Conservation (phyloP, 2,797 vertebrate species). For the Xenentodon cancila region DNA sequence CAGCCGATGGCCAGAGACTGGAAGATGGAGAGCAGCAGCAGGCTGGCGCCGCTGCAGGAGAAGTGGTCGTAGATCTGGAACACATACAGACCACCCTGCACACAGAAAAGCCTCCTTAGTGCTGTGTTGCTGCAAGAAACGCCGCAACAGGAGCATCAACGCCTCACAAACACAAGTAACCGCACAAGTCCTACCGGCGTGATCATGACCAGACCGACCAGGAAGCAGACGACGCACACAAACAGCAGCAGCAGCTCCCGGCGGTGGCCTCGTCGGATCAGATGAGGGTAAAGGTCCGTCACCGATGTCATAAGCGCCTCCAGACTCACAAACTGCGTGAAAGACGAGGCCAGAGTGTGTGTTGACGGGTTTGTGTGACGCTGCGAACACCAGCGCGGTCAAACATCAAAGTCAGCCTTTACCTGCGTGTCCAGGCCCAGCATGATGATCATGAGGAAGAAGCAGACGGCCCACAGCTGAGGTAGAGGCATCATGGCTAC, state of each 20-base stretch:
- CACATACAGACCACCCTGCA: slow-evolving; percentile 91
- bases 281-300: slow-evolving; percentile 87
- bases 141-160: neutral
- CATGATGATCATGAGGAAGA: slow-evolving; percentile 96
- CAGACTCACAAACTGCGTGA: slow-evolving; percentile 89
- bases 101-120: neutral
- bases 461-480: slow-evolving; percentile 92
- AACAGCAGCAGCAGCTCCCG: slow-evolving; percentile 88
- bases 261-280: slow-evolving; percentile 83
- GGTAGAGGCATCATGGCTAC: slow-evolving; percentile 93
- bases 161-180: too few relatives aligned
- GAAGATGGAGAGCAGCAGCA: slow-evolving; percentile 89
- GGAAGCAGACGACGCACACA: slow-evolving; percentile 83
- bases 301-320: slow-evolving; percentile 93
- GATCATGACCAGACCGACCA: slow-evolving; percentile 88
- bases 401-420: neutral
- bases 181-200: slow-evolving; percentile 83
- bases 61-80: slow-evolving; percentile 96
- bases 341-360: neutral
- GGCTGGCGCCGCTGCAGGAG: slow-evolving; percentile 88
- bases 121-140: neutral
- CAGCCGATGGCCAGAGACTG: slow-evolving; percentile 90
- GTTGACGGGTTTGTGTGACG: neutral
- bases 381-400: neutral
- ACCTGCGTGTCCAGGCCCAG: slow-evolving; percentile 95